Percentiles rank a stretch among this genome's conserved stretches.
phyloP scores from a whole-genome alignment of 37 sponge, comb jelly and placozoan genomes.

The Hormiphora californensis region DNA sequence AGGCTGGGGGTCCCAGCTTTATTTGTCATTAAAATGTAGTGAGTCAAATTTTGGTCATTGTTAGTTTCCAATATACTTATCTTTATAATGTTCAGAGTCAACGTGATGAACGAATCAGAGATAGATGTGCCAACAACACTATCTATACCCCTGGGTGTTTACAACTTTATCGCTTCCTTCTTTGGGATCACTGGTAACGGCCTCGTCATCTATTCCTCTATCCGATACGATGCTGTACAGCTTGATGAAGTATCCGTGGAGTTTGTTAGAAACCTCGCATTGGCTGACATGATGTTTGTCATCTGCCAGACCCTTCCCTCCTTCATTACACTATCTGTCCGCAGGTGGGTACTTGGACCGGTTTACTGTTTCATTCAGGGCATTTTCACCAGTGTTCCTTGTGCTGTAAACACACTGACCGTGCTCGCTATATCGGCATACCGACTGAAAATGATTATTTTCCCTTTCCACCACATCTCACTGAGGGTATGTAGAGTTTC shows the following conservation, averaged over 20 bases:
- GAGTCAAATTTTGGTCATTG: too few species aligned
- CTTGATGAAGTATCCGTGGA: not conserved
- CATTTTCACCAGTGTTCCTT: not conserved
- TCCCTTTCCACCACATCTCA: too few species aligned
- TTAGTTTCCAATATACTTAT: too few species aligned
- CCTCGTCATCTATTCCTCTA: constrained; percentile 42
- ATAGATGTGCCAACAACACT: too few species aligned
- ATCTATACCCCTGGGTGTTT: constrained; percentile 12
- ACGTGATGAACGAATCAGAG: too few species aligned
- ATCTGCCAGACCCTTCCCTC: not conserved
- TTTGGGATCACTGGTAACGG: constrained; percentile 36
- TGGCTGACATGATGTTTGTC: constrained; percentile 1
- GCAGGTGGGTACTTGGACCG: not conserved
- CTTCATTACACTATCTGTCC: not conserved
- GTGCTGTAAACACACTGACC: not conserved
- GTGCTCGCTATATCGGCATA: constrained; percentile 2
- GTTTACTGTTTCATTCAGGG: not conserved
- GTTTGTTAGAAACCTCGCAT: constrained; percentile 22
- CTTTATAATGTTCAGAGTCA: too few species aligned
- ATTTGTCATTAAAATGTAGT: too few species aligned
- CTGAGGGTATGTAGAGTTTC: too few species aligned
- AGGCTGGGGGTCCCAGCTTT: too few species aligned
- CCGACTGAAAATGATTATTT: not conserved
- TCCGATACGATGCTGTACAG: constrained; percentile 31
- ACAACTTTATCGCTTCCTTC: not conserved